Evolutionary conservation across 2,888 invertebrate species (phyloP).

Genomic region (Melangyna quadrimaculata): DNA sequence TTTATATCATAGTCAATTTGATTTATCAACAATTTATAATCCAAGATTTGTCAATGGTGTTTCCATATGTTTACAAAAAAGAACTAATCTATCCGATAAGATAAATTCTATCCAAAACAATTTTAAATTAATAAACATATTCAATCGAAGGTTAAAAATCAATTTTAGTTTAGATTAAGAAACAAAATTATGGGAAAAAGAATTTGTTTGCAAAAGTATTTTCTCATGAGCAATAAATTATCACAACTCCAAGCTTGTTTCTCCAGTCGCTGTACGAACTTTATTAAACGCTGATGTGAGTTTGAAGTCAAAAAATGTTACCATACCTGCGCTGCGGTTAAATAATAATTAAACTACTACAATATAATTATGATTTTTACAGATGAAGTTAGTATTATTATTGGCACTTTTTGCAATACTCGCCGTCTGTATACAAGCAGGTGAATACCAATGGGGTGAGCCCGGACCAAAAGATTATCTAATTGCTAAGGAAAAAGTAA

Average conservation of each 20-base stretch:
- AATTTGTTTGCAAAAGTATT: too few species aligned
- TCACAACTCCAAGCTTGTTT: background rate
- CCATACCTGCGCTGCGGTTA: background rate
- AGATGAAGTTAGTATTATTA: constrained; percentile 51
- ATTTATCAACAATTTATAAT: background rate
- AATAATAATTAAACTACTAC: background rate
- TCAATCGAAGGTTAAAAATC: background rate
- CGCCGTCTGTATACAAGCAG: constrained; percentile 72
- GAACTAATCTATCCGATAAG: background rate
- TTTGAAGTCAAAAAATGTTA: background rate
- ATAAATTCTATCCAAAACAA: background rate
- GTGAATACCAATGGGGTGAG: constrained; percentile 77
- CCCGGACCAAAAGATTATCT: constrained; percentile 73
- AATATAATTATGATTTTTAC: background rate
- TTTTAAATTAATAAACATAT: background rate
- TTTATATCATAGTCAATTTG: background rate
- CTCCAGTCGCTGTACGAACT: background rate
- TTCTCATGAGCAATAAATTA: background rate
- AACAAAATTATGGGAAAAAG: background rate
- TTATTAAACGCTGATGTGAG: background rate
- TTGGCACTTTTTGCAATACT: constrained; percentile 39
- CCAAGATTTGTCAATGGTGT: background rate
- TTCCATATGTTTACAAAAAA: background rate
- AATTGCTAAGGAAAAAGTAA: constrained; percentile 75
- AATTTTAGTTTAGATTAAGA: background rate